Evolutionary conservation across 1,140 invertebrate genomes (phyloP), one percentile per base, ranked within the genome.

Genomic region (Drosophila miranda): DNA sequence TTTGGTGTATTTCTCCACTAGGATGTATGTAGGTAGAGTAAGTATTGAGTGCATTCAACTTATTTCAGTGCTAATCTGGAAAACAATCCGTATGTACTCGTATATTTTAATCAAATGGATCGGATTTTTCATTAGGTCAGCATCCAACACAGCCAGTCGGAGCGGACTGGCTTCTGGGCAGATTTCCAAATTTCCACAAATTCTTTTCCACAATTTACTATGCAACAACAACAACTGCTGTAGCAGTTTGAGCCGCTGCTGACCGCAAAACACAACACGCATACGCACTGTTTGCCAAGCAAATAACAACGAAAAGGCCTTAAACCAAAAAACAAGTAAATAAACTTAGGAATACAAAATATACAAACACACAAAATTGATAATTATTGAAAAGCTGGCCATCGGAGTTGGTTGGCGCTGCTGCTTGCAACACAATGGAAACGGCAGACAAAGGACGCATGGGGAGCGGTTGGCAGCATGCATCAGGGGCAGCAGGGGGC

Each of bases 241-340:
- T 38, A 13, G 34, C 30, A 11, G 30, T 52, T 16, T 14, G 19
- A 19, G 19, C 23, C 19, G 23, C 46, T 43, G 61, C 48, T 51
- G 41, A 62, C 61, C 70, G 73, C 82, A 75, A 75, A 60, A 60
- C 50, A 66, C 43, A 86, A 63, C 82, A 86, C 69, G 82, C 78
- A 86, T 87, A 86, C 82, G 81, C 82, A 86, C 78, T 86, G 81
- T 86, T 87, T 78, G 81, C 69, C 82, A 61, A 74, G 55, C 70
- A 73, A 77, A 82, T 74, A 64, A 55, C 74, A 66, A 63, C 7
- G 53, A 74, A 81, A 81, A 73, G 79, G 80, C 80, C 72, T 72
- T 79, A 75, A 84, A 84, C 75, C 80, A 67, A 84, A 86, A 80
- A 81, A 81, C 81, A 87, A 84, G 82, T 86, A 87, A 81, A 80